Base-by-base conservation (phyloP, 2,888 invertebrate species). In the Cremastinae sp. region DNA sequence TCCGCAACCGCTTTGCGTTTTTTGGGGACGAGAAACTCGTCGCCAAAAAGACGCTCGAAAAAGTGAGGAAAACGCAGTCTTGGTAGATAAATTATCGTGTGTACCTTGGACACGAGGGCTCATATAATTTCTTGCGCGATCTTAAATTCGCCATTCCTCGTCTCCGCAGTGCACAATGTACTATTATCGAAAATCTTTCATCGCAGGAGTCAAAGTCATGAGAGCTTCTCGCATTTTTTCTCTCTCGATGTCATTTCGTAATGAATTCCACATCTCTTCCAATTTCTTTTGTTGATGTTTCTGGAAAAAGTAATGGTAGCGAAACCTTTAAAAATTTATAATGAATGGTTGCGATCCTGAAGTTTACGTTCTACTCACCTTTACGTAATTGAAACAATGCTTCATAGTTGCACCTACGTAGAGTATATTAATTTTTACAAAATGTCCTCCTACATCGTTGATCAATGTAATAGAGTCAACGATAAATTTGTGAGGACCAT, bases 371-470 rank as follows among this genome's bases (percentile, higher is more conserved):
- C 5, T n/a, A n/a, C n/a, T 76, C 65, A 90, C 90, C 84, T 87
- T 86, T 16, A 96, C 92, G 85, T 94, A 95, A 81, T 93, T 92
- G 85, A 94, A 95, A 89, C 96, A 95, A 79, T 96, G 95, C 88
- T 93, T 94, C 64, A 96, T 91, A 12, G 96, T 95, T 1, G 96
- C 96, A 18, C 96, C 95, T 0, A 93, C 91, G 87, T 96, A 95
- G 2, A 96, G 87, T 14, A 94, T 94, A 61, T 91, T 92, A 20
- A 95, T 87, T 64, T 90, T 91, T 0, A 94, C 94, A 59, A 90
- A 90, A 77, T 93, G 91, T 22, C 92, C 92, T 8, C 93, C 93
- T 47, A 96, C 90, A 83, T 92, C 91, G n/a, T 92, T 94, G 61
- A 96, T 91, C 81, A 93, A 91, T 10, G 96, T 95, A 79, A 96